phyloP scores from a whole-genome alignment of 2,113 vertebrate species.

The Myodes glareolus region DNA sequence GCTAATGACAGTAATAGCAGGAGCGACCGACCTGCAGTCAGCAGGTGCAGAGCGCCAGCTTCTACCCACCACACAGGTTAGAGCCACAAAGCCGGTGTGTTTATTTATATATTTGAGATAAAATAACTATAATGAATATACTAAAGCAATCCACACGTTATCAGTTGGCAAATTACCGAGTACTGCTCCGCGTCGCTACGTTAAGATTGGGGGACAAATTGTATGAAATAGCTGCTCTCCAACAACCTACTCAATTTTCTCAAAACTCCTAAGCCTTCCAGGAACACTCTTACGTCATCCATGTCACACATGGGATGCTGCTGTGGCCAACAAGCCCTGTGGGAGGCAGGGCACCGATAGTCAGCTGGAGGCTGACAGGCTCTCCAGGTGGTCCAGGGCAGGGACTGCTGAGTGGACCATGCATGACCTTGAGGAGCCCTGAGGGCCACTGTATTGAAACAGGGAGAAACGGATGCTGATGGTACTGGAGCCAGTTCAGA shows the following conservation, averaged over 20 bases:
- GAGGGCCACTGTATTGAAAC: not conserved
- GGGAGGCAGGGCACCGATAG: not conserved
- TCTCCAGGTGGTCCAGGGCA: accelerated
- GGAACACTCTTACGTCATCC: not conserved
- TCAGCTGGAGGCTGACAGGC: too few relatives aligned
- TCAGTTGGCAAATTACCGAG: not conserved
- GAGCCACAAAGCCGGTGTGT: accelerated
- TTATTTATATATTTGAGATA: too few relatives aligned
- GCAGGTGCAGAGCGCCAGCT: accelerated
- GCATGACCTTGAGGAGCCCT: not conserved
- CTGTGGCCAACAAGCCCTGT: too few relatives aligned
- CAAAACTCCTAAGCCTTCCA: not conserved
- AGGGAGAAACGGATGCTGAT: accelerated
- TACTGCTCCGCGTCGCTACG: not conserved
- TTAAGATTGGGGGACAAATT: not conserved
- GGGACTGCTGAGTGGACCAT: too few relatives aligned
- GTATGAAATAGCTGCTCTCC: not conserved
- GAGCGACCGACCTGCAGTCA: accelerated
- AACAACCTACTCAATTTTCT: not conserved
- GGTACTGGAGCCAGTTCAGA: not conserved
- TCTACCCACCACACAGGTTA: accelerated
- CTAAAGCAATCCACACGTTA: not conserved
- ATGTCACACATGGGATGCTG: accelerated
- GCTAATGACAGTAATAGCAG: not conserved
- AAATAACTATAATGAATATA: not conserved